Conservation (phyloP, 1,140 invertebrate genomes). For the Euwallacea fornicatus region DNA sequence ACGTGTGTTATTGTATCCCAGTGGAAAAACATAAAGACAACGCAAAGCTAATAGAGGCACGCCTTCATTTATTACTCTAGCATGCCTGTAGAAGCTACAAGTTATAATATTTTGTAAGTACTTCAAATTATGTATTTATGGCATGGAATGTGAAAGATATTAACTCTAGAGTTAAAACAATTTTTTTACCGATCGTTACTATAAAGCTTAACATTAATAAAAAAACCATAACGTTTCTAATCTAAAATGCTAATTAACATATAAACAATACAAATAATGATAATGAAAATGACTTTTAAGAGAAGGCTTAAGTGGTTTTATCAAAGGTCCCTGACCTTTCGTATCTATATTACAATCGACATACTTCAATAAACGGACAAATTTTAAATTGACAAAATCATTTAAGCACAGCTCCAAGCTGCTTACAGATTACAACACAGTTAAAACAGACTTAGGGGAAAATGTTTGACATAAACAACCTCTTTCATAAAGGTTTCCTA, state of each 20-base stretch:
- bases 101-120: not conserved
- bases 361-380: too few relatives aligned
- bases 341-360: too few relatives aligned
- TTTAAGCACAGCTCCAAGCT: not conserved
- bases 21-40: too few relatives aligned
- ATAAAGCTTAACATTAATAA: constrained; percentile 3
- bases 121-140: constrained; percentile 2
- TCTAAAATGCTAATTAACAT: constrained; percentile 2
- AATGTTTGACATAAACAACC: not conserved
- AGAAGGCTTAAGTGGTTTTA: too few relatives aligned
- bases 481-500: not conserved
- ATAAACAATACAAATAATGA: not conserved
- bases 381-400: too few relatives aligned
- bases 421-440: constrained; percentile 23
- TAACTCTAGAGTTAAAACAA: constrained; percentile 10
- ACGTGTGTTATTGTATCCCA: too few relatives aligned
- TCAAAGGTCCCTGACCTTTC: too few relatives aligned
- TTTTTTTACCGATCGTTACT: not conserved
- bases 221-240: constrained; percentile 4
- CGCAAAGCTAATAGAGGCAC: too few relatives aligned
- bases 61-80: too few relatives aligned
- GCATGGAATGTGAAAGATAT: constrained; percentile 17
- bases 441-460: constrained; percentile 28
- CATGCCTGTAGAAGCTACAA: too few relatives aligned
- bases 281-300: too few relatives aligned